Evolutionary conservation across 2,113 vertebrate species (phyloP).

Genomic region (Hystrix brachyura): DNA sequence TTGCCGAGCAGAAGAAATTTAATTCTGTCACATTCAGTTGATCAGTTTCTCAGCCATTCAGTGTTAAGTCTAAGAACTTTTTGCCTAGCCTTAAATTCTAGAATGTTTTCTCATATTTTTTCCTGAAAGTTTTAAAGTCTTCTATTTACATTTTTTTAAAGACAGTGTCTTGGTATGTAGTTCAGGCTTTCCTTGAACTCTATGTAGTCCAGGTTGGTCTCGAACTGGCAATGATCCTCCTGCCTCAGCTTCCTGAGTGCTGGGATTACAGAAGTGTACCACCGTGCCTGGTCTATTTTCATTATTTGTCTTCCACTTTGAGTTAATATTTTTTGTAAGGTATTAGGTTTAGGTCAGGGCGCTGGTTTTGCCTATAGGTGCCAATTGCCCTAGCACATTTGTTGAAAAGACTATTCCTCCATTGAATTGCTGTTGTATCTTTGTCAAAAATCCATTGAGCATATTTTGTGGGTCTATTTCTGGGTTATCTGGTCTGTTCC

Average conservation of each 20-base stretch:
- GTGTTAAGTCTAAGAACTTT: constrained; percentile 5
- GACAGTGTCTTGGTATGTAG: background rate
- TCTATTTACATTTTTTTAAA: constrained; percentile 4
- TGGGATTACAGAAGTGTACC: background rate
- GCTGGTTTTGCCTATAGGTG: background rate
- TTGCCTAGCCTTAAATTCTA: background rate
- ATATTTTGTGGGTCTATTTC: background rate
- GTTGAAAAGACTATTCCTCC: background rate
- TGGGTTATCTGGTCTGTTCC: constrained; percentile 8
- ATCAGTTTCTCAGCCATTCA: constrained; percentile 23
- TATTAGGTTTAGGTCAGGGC: background rate
- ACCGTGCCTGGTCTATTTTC: background rate
- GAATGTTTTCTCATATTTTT: constrained; percentile 31
- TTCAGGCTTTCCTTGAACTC: background rate
- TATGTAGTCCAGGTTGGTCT: background rate
- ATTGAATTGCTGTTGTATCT: background rate
- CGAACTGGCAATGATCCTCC: background rate
- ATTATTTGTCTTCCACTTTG: background rate
- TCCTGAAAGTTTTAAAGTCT: background rate
- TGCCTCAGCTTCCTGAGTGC: background rate
- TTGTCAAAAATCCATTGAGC: background rate
- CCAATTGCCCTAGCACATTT: constrained; percentile 33
- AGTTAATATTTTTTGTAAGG: background rate
- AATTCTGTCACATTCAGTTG: background rate
- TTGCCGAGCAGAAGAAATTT: background rate